Conservation (phyloP, 35 echinoderm and acorn worm genomes). For the Eucidaris tribuloides region DNA sequence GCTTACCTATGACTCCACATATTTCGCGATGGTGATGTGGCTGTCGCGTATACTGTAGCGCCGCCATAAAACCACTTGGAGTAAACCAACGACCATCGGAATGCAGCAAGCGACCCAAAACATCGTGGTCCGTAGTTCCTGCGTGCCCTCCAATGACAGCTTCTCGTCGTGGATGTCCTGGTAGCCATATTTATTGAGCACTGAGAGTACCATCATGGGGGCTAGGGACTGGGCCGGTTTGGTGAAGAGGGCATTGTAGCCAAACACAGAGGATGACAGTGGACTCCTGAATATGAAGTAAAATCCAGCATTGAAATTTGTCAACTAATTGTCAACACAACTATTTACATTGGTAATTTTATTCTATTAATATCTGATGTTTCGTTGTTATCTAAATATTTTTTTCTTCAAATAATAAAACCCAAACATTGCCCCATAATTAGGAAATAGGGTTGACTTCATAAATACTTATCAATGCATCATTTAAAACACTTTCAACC, state of each 20-base stretch:
- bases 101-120: conserved; percentile 69
- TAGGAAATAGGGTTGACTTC: no score
- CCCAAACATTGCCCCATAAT: no score
- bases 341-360: no score
- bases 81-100: conserved; percentile 41
- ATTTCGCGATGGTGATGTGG: neutral
- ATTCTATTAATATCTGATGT: no score
- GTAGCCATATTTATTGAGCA: conserved; percentile 76
- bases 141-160: neutral
- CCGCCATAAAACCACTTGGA: conserved; percentile 76
- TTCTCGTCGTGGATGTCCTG: conserved; percentile 11
- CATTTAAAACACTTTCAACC: no score
- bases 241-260: conserved; percentile 97
- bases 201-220: conserved; percentile 71
- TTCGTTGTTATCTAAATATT: no score
- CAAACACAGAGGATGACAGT: conserved; percentile 91
- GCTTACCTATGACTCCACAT: conserved; percentile 14
- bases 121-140: conserved; percentile 47
- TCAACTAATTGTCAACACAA: no score
- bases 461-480: no score
- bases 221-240: conserved; percentile 87
- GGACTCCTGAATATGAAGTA: conserved; percentile 65
- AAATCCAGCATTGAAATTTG: no score
- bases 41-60: conserved; percentile 59
- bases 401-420: no score